Base-by-base conservation (phyloP, 2,797 vertebrate genomes). In the Hylomyscus alleni region DNA sequence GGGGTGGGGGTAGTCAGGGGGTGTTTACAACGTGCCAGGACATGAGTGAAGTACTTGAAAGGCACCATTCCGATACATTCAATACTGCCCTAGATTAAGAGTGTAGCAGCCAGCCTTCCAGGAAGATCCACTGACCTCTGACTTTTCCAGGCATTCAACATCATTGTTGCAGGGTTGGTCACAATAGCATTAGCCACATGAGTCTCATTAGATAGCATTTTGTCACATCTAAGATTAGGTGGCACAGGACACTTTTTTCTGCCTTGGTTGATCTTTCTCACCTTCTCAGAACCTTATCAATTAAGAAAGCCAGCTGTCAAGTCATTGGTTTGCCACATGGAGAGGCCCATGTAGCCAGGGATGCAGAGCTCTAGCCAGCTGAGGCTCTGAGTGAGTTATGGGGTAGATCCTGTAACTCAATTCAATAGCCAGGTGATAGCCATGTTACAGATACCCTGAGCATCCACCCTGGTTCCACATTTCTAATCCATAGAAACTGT, bases 211-310 rank as follows among this genome's bases (percentile, higher is more conserved):
- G n/a, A 37, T 37, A 72, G 69, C n/a, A 37, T 72, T 20, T 37
- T n/a, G 24, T 31, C 29, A 67, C 19, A 65, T 84, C 58, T 52
- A 77, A 92, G 84, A n/a, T 80, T 50, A 80, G 91, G n/a, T 81
- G 60, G n/a, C 91, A 81, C 84, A 94, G 50, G 56, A 22, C 3
- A 80, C 24, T 62, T 92, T 60, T 94, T 89, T n/a, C 94, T 29
- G 34, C 47, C 44, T 94, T 84, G 75, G 12, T 75, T 73, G 22
- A 20, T 82, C 44, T 93, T 37, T 90, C 72, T 83, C 54, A 60
- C 13, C 26, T 26, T 69, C 40, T 91, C 13, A n/a, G 47, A 17
- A 93, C 58, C 29, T 93, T 67, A 90, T 72, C 67, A 62, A 11
- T 73, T 44, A 47, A 19, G 52, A 29, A 92, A 65, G 8, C 31